phyloP scores from a whole-genome alignment of 2,113 vertebrate species.

The Larimichthys polyactis region DNA sequence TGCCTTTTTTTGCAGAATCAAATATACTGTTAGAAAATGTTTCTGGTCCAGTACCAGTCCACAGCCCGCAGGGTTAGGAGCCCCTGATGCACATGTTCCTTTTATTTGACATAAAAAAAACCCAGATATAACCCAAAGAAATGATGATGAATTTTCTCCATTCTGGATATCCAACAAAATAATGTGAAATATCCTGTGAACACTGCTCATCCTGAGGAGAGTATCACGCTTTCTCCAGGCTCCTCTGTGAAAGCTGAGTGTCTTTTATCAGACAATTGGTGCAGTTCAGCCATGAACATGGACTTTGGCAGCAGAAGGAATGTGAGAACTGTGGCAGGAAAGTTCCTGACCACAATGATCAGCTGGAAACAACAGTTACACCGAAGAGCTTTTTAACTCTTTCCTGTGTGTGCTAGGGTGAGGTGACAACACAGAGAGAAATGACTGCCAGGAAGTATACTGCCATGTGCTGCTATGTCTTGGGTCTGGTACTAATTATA shows the following conservation, averaged over 20 bases:
- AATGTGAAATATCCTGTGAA: background rate
- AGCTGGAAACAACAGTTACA: background rate
- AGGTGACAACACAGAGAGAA: slow-evolving; percentile 24
- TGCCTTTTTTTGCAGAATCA: too few species aligned
- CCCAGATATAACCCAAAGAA: too few species aligned
- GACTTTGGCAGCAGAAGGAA: background rate
- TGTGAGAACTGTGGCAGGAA: background rate
- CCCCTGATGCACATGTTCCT: background rate
- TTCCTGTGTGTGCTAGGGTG: slow-evolving; percentile 21
- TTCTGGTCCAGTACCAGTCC: background rate
- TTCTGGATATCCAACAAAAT: background rate
- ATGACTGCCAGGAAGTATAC: background rate
- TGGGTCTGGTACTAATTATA: slow-evolving; percentile 64
- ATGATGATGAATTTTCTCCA: background rate
- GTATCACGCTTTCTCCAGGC: background rate
- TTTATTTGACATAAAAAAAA: background rate
- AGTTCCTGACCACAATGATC: background rate
- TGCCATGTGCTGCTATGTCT: slow-evolving; percentile 28
- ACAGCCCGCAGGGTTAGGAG: background rate
- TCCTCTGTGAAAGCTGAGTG: background rate
- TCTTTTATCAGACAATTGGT: background rate
- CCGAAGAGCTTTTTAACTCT: slow-evolving; percentile 3
- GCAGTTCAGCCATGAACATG: background rate
- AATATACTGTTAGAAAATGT: too few species aligned
- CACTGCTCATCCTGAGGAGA: background rate